A percentile compares a stretch with the other conserved stretches of the same genome.
These are phyloP conservation scores for Mystacides longicornis DNA, from an alignment of 2,888 invertebrate species.

Conservation along the genomic window DNA sequence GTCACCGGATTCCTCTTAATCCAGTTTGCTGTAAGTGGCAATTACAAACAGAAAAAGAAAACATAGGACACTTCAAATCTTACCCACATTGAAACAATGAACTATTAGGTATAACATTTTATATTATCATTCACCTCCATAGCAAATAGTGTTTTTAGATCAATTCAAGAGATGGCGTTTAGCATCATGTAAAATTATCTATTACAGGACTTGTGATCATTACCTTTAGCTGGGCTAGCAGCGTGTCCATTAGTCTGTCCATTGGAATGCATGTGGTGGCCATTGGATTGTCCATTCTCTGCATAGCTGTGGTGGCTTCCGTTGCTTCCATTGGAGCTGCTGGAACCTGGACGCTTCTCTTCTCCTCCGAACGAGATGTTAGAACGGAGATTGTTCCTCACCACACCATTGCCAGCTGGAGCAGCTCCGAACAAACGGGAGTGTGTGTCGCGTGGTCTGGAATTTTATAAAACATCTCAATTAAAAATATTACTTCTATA, in stretches of 20 bases:
- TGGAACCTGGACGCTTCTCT: constrained; percentile 30
- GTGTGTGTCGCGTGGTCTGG: constrained; percentile 53
- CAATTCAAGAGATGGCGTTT: too few species aligned
- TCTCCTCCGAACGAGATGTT: constrained; percentile 53
- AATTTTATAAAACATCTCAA: neutral
- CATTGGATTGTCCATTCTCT: constrained; percentile 30
- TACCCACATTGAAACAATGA: neutral
- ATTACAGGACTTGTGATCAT: too few species aligned
- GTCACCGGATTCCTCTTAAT: constrained; percentile 58
- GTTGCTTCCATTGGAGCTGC: constrained; percentile 24
- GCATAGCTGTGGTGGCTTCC: constrained; percentile 24
- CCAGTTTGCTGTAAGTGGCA: constrained; percentile 34
- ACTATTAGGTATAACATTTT: neutral
- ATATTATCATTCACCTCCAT: too few species aligned
- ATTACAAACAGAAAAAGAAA: too few species aligned
- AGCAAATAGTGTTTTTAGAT: too few species aligned
- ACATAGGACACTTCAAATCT: too few species aligned
- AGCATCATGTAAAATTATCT: too few species aligned
- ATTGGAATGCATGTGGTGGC: constrained; percentile 19
- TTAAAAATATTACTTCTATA: neutral
- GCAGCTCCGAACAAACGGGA: constrained; percentile 52
- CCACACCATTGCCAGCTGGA: constrained; percentile 44
- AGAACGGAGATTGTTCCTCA: constrained; percentile 55
- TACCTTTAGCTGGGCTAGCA: constrained; percentile 29
- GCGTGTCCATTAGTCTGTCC: constrained; percentile 30